These are phyloP conservation scores for Danaus plexippus DNA, from an alignment of 1,140 invertebrate genomes.

Conservation along the genomic window DNA sequence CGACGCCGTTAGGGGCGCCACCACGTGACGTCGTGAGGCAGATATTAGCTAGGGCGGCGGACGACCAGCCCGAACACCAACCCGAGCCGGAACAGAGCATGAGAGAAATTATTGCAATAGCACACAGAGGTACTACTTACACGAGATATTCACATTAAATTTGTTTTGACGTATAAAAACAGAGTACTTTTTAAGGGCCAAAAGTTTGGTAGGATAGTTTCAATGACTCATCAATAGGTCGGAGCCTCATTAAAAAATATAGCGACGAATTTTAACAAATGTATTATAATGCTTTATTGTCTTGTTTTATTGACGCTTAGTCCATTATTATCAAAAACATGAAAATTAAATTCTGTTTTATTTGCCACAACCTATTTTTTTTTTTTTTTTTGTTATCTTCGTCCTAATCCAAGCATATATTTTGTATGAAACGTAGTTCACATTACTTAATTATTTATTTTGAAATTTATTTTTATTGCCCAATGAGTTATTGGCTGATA, in stretches of 20 bases:
- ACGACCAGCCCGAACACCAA: constrained; percentile 39
- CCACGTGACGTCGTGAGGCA: constrained; percentile 64
- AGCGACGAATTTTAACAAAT: too few species aligned
- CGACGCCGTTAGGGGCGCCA: constrained; percentile 57
- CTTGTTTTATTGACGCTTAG: too few species aligned
- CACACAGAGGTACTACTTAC: constrained; percentile 47
- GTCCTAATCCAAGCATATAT: constrained; percentile 1
- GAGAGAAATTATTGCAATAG: constrained; percentile 62
- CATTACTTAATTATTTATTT: constrained; percentile 3
- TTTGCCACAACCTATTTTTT: constrained; percentile 3
- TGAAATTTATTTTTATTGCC: constrained; percentile 24
- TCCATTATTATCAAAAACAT: too few species aligned
- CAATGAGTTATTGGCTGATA: constrained; percentile 54
- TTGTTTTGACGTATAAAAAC: too few species aligned
- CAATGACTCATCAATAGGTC: too few species aligned
- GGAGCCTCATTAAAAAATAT: too few species aligned
- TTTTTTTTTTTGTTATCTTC: constrained; percentile 10
- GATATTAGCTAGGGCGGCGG: constrained; percentile 56
- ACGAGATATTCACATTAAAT: constrained; percentile 1
- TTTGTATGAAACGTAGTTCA: constrained; percentile 5
- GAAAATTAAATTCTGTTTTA: not conserved
- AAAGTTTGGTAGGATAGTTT: too few species aligned
- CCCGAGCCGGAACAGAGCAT: constrained; percentile 42
- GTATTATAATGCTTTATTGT: too few species aligned
- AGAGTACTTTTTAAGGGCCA: too few species aligned